phyloP scores from a whole-genome alignment of 2,113 vertebrate species.

The Toxotes chatareus region DNA sequence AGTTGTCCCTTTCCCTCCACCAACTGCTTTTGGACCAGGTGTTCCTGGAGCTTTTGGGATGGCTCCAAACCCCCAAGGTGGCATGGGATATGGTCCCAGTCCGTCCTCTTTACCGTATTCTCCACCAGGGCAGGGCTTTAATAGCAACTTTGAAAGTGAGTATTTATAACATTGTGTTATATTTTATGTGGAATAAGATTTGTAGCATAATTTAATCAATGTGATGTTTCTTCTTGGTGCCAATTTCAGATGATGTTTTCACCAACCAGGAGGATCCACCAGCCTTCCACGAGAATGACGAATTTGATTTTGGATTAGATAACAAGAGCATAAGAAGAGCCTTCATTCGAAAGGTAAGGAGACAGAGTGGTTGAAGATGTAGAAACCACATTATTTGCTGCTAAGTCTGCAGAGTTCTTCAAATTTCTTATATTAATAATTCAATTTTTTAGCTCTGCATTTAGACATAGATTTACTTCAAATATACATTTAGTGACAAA shows the following conservation, averaged over 20 bases:
- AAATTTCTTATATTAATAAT: background rate
- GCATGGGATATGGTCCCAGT: conserved; percentile 45
- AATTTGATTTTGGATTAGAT: conserved; percentile 72
- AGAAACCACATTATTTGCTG: background rate
- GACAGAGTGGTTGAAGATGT: background rate
- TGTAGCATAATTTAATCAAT: background rate
- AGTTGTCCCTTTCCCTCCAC: conserved; percentile 64
- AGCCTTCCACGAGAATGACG: conserved; percentile 67
- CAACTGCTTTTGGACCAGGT: conserved; percentile 59
- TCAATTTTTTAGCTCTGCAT: background rate
- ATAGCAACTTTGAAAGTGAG: conserved; percentile 26
- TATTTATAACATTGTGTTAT: background rate
- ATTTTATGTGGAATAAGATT: background rate
- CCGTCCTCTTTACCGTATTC: conserved; percentile 44
- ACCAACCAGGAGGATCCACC: conserved; percentile 63
- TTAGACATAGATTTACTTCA: background rate
- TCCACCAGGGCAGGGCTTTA: conserved; percentile 44
- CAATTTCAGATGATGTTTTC: conserved; percentile 47
- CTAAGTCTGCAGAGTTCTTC: background rate
- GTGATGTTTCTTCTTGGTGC: conserved; percentile 14
- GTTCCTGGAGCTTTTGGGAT: conserved; percentile 50
- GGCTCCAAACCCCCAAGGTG: conserved; percentile 20
- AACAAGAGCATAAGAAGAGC: conserved; percentile 73
- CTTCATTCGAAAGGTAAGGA: conserved; percentile 74
- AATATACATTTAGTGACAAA: background rate